These are phyloP conservation scores for Lasioglossum lativentre DNA, from an alignment of 2,888 invertebrate species.

Conservation along the genomic window DNA sequence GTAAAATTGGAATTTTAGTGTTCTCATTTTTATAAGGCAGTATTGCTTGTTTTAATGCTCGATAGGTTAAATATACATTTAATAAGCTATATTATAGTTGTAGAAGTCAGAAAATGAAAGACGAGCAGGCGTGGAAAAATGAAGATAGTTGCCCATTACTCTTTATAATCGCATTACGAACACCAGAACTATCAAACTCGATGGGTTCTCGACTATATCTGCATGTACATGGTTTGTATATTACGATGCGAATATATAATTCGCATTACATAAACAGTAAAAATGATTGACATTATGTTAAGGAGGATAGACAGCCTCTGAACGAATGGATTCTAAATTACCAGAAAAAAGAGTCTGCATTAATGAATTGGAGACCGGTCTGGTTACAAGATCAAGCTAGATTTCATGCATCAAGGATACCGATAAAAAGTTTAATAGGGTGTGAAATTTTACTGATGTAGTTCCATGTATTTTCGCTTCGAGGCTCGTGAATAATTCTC, in stretches of 20 bases:
- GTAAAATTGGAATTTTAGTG: no score
- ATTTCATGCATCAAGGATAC: conserved; percentile 9
- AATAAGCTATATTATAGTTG: no score
- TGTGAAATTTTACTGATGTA: conserved; percentile 11
- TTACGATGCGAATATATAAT: neutral
- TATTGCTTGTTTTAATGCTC: no score
- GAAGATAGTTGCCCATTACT: neutral
- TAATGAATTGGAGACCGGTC: conserved; percentile 16
- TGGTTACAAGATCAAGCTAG: conserved; percentile 8
- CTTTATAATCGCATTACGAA: neutral
- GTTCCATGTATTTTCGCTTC: neutral
- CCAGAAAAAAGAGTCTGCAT: conserved; percentile 1
- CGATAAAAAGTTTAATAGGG: conserved; percentile 16
- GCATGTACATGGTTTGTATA: neutral
- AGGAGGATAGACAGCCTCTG: conserved; percentile 8
- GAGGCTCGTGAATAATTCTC: neutral
- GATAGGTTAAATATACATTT: no score
- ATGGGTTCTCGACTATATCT: neutral
- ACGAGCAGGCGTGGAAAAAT: neutral
- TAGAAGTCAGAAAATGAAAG: neutral
- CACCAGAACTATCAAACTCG: neutral
- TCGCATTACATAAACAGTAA: neutral
- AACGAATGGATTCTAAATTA: neutral
- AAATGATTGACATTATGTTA: conserved; percentile 7
- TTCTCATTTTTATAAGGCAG: no score